Evolutionary conservation across 1,140 invertebrate genomes (phyloP).

Genomic region (Doryteuthis pealeii): DNA sequence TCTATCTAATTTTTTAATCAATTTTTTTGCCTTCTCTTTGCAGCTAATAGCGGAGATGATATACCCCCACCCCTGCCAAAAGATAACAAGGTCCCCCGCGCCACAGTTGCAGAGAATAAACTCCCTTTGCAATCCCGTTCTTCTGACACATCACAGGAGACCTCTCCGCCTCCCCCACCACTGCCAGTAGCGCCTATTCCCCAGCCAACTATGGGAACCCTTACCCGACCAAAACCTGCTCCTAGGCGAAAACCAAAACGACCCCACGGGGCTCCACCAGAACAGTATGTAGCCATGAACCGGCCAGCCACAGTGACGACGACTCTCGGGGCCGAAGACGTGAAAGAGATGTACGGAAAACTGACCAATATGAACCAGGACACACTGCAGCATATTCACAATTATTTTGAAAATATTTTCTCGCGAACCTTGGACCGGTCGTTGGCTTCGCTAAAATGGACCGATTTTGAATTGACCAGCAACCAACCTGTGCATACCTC

Average conservation of each 20-base stretch:
- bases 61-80: constrained; percentile 7
- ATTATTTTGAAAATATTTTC: constrained; percentile 45
- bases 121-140: not conserved
- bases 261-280: constrained; percentile 37
- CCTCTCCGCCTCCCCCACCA: constrained; percentile 16
- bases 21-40: not conserved
- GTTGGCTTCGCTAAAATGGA: constrained; percentile 42
- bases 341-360: constrained; percentile 43
- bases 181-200: constrained; percentile 32
- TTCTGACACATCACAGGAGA: not conserved
- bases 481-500: constrained; percentile 49
- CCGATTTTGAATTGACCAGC: constrained; percentile 47
- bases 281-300: constrained; percentile 56
- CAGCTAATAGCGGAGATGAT: not conserved
- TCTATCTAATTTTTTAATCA: too few species aligned
- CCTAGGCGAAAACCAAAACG: constrained; percentile 39
- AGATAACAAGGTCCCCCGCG: constrained; percentile 1
- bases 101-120: not conserved
- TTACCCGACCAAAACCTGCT: constrained; percentile 43
- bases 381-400: constrained; percentile 46
- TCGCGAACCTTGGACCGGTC: constrained; percentile 34
- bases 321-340: constrained; percentile 39
- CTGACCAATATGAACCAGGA: constrained; percentile 46
- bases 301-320: constrained; percentile 39
- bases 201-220: constrained; percentile 35